Conservation (phyloP, 1,140 invertebrate species). For the Aphidius gifuensis region DNA sequence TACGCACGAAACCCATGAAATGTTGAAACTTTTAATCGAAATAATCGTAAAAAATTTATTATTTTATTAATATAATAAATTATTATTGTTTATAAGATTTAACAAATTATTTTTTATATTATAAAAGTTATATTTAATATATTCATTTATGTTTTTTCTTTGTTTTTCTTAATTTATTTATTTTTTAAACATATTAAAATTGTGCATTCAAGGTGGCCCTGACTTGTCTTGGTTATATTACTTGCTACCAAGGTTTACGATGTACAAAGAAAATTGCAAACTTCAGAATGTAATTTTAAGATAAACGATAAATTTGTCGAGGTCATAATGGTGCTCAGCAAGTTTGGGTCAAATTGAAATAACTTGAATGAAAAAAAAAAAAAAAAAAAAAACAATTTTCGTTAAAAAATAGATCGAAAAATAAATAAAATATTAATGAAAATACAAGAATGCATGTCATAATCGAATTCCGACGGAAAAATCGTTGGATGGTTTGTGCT, state of each 20-base stretch:
- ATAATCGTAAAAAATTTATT: no score
- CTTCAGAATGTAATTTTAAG: constrained; percentile 4
- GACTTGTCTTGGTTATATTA: constrained; percentile 17
- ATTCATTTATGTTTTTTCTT: no score
- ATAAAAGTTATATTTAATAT: no score
- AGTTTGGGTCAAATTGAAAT: constrained; percentile 2
- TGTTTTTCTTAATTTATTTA: no score
- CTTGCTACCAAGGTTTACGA: constrained; percentile 15
- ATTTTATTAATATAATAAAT: no score
- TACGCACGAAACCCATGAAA: no score
- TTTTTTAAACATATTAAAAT: constrained; percentile 9
- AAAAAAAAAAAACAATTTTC: not conserved
- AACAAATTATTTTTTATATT: no score
- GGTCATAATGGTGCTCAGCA: not conserved
- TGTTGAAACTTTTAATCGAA: no score
- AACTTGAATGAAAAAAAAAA: not conserved
- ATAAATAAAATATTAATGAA: not conserved
- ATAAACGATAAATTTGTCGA: constrained; percentile 1
- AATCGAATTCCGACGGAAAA: constrained; percentile 24
- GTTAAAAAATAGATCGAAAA: not conserved
- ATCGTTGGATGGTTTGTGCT: constrained; percentile 23
- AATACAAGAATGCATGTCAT: constrained; percentile 8
- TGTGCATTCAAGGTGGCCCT: constrained; percentile 20
- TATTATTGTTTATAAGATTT: no score
- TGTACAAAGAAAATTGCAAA: constrained; percentile 10